Conservation (phyloP, 2,888 invertebrate genomes). For the Chrysolina haemoptera region DNA sequence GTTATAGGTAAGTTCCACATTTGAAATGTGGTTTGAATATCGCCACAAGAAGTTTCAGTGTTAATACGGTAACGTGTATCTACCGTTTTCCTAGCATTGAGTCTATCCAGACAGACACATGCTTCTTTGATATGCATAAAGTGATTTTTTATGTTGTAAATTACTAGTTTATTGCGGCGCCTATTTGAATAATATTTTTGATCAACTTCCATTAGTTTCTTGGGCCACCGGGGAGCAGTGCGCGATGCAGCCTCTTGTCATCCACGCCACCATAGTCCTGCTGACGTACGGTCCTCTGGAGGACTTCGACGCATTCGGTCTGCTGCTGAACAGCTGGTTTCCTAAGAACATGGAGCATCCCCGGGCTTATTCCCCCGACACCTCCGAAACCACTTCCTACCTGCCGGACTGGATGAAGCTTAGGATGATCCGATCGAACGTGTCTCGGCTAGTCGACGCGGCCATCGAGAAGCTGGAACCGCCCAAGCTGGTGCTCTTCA, state of each 20-base stretch:
- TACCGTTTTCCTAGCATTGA: too few relatives aligned
- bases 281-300: constrained; percentile 79
- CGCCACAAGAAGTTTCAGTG: too few relatives aligned
- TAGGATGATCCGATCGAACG: constrained; percentile 87
- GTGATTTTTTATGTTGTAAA: too few relatives aligned
- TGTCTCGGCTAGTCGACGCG: constrained; percentile 86
- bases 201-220: constrained; percentile 70
- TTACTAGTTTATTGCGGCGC: too few relatives aligned
- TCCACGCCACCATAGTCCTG: constrained; percentile 88
- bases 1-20: constrained; percentile 70
- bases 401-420: constrained; percentile 95
- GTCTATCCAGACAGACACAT: too few relatives aligned
- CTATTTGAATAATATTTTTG: too few relatives aligned
- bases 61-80: too few relatives aligned
- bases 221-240: constrained; percentile 85
- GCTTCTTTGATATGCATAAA: too few relatives aligned
- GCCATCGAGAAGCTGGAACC: constrained; percentile 90
- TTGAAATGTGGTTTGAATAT: too few relatives aligned
- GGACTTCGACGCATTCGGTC: constrained; percentile 62
- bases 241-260: constrained; percentile 83
- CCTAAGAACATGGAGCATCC: constrained; percentile 82
- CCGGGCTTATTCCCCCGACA: constrained; percentile 83
- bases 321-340: constrained; percentile 87
- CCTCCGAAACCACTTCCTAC: constrained; percentile 85
- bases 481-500: constrained; percentile 91